phyloP scores from a whole-genome alignment of 2,888 invertebrate genomes.

The Athrips mouffetella region DNA sequence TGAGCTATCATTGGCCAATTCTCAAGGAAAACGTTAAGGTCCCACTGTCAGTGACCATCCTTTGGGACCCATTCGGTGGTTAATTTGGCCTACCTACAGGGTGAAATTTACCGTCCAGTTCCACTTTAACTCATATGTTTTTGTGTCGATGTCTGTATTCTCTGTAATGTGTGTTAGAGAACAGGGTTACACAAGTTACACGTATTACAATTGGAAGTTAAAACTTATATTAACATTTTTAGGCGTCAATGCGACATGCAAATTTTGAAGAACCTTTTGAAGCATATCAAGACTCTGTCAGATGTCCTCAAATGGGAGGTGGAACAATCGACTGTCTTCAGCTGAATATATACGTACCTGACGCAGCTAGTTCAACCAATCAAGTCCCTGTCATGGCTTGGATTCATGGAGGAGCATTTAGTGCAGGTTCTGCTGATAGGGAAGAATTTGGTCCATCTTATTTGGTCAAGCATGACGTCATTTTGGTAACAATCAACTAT shows the following conservation, averaged over 20 bases:
- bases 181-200: too few relatives aligned
- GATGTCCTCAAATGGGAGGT: not conserved
- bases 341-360: constrained; percentile 77
- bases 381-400: constrained; percentile 46
- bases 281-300: constrained; percentile 28
- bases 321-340: constrained; percentile 65
- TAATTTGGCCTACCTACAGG: too few relatives aligned
- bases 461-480: constrained; percentile 40
- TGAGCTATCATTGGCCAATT: too few relatives aligned
- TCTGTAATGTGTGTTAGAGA: too few relatives aligned
- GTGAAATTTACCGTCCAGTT: too few relatives aligned
- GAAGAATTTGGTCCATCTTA: constrained; percentile 36
- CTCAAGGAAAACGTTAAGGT: too few relatives aligned
- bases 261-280: constrained; percentile 27
- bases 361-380: constrained; percentile 29
- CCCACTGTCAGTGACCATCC: too few relatives aligned
- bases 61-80: too few relatives aligned
- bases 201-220: too few relatives aligned
- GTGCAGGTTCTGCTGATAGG: constrained; percentile 32
- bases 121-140: too few relatives aligned
- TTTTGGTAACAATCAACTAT: constrained; percentile 44
- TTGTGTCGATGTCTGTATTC: too few relatives aligned
- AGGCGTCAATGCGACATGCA: constrained; percentile 30
- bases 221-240: too few relatives aligned
- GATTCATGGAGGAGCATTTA: constrained; percentile 50